Conservation (phyloP, 2,113 vertebrate genomes). For the Gobius niger region DNA sequence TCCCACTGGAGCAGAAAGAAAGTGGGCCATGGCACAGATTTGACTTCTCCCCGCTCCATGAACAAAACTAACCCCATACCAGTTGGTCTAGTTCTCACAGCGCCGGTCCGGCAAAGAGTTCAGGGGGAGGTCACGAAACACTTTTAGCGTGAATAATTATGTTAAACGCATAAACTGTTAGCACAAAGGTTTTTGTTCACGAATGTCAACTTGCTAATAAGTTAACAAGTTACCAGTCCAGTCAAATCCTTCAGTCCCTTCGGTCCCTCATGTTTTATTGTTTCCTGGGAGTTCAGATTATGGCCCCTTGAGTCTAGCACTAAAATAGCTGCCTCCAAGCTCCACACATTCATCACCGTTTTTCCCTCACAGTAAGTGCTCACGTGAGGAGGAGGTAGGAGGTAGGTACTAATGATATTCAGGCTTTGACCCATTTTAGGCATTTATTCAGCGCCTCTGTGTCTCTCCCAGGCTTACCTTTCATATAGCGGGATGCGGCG, state of each 20-base stretch:
- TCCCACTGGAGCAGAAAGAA: neutral
- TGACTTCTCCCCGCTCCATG: neutral
- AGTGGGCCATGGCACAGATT: neutral
- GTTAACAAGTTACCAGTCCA: too few species aligned
- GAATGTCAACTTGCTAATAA: too few species aligned
- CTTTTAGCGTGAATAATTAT: too few species aligned
- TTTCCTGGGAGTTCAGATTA: slow-evolving; percentile 36
- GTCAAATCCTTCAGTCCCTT: slow-evolving; percentile 10
- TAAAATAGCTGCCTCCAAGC: neutral
- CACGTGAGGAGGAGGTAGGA: slow-evolving; percentile 6
- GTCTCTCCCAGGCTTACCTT: slow-evolving; percentile 60
- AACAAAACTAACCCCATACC: slow-evolving; percentile 11
- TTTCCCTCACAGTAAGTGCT: slow-evolving; percentile 16
- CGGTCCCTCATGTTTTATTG: neutral
- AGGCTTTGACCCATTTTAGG: slow-evolving; percentile 73
- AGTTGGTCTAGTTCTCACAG: slow-evolving; percentile 4
- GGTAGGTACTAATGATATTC: slow-evolving; percentile 64
- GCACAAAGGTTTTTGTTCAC: too few species aligned
- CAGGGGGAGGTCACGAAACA: too few species aligned
- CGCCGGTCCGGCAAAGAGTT: neutral
- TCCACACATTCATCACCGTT: slow-evolving; percentile 1
- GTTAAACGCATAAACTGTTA: too few species aligned
- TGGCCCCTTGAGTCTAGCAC: slow-evolving; percentile 22
- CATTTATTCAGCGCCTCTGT: slow-evolving; percentile 56
- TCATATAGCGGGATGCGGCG: slow-evolving; percentile 51